Evolutionary conservation across 2,888 invertebrate species (phyloP).

Genomic region (Papilio elwesi): DNA sequence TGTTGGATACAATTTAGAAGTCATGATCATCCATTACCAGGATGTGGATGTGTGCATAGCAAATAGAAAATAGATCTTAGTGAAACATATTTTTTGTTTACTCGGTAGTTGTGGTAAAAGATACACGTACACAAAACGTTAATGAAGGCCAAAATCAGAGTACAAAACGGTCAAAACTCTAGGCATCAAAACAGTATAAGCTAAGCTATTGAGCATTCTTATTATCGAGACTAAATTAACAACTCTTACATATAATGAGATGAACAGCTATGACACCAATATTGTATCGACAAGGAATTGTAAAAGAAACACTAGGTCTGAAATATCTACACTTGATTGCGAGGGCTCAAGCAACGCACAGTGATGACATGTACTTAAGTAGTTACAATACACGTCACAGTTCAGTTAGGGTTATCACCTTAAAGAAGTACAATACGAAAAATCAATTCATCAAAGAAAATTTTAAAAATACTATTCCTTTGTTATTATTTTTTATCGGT

Average conservation of each 20-base stretch:
- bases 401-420: constrained; percentile 31
- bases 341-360: constrained; percentile 77
- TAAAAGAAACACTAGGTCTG: constrained; percentile 59
- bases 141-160: not conserved
- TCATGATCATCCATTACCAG: no score
- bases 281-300: constrained; percentile 45
- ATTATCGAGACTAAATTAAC: constrained; percentile 28
- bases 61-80: no score
- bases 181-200: not conserved
- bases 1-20: no score
- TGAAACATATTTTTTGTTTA: no score
- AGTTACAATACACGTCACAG: constrained; percentile 45
- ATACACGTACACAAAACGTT: not conserved
- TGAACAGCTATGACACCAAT: constrained; percentile 41
- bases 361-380: constrained; percentile 57
- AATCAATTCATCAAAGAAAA: not conserved
- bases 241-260: constrained; percentile 31
- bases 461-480: no score
- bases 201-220: not conserved
- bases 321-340: constrained; percentile 75
- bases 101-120: not conserved
- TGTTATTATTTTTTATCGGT: constrained; percentile 1
- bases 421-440: not conserved
- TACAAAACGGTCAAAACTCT: not conserved
- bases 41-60: no score